Evolutionary conservation across 2,797 vertebrate species (phyloP).

Genomic region (Loriculus beryllinus): DNA sequence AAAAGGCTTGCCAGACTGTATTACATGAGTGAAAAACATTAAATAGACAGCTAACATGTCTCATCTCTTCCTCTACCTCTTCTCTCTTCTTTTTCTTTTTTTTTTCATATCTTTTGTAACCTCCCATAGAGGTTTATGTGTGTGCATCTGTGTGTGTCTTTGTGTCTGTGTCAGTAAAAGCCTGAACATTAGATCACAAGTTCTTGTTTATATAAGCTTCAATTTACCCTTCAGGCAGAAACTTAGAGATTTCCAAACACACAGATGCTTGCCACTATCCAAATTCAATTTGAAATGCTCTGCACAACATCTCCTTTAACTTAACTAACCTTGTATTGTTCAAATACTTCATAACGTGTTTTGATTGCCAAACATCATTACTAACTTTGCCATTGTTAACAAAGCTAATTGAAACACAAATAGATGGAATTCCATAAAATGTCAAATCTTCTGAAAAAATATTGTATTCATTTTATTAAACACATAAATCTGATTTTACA

Average conservation of each 20-base stretch:
- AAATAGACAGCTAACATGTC: slow-evolving; percentile 41
- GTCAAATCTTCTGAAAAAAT: neutral
- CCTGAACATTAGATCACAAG: slow-evolving; percentile 69
- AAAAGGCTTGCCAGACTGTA: slow-evolving; percentile 36
- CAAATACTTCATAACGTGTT: slow-evolving; percentile 56
- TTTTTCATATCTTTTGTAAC: slow-evolving; percentile 19
- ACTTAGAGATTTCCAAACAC: slow-evolving; percentile 71
- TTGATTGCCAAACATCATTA: slow-evolving; percentile 64
- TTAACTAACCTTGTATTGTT: slow-evolving; percentile 67
- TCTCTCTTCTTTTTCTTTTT: neutral
- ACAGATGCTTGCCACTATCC: slow-evolving; percentile 64
- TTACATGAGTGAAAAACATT: slow-evolving; percentile 55
- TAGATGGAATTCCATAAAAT: slow-evolving; percentile 49
- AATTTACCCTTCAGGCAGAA: slow-evolving; percentile 71
- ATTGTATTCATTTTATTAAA: slow-evolving; percentile 18
- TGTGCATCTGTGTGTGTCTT: slow-evolving; percentile 40
- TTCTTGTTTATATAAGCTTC: slow-evolving; percentile 73
- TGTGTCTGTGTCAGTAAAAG: slow-evolving; percentile 65
- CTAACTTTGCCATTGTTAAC: slow-evolving; percentile 48
- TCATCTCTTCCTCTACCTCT: slow-evolving; percentile 35
- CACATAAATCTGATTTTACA: neutral
- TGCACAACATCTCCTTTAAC: slow-evolving; percentile 63
- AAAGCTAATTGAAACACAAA: slow-evolving; percentile 50
- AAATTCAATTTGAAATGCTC: slow-evolving; percentile 71
- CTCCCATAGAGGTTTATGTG: slow-evolving; percentile 42